A percentile compares a stretch with the other conserved stretches of the same genome.
These are phyloP conservation scores for Calephelis virginiensis DNA, from an alignment of 1,140 invertebrate species.

Conservation along the genomic window DNA sequence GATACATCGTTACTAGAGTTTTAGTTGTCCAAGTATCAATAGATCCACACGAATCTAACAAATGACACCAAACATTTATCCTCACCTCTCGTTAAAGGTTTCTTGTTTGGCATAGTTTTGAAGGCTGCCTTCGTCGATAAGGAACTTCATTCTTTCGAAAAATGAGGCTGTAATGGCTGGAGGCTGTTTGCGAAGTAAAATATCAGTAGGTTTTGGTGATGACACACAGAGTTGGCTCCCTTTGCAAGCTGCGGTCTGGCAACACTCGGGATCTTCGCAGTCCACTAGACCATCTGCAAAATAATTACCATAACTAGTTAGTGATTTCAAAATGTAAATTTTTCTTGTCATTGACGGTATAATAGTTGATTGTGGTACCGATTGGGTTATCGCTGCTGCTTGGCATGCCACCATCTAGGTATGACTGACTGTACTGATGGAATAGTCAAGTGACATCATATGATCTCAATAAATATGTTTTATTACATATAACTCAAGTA, in stretches of 20 bases:
- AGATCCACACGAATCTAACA: constrained; percentile 25
- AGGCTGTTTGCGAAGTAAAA: constrained; percentile 94
- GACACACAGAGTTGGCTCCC: constrained; percentile 93
- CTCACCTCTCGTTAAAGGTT: constrained; percentile 98
- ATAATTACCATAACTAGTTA: constrained; percentile 26
- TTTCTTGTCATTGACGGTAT: too few species aligned
- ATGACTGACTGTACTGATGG: too few species aligned
- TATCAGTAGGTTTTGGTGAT: constrained; percentile 95
- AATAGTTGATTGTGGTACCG: too few species aligned
- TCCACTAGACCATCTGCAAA: constrained; percentile 94
- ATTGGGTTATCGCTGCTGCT: too few species aligned
- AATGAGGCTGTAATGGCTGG: constrained; percentile 97
- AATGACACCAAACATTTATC: constrained; percentile 65
- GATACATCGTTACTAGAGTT: background rate
- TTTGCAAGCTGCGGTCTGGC: constrained; percentile 88
- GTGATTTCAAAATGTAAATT: background rate
- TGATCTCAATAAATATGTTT: too few species aligned
- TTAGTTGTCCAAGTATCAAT: constrained; percentile 14
- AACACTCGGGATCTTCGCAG: constrained; percentile 99
- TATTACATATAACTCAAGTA: too few species aligned
- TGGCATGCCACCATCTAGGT: too few species aligned
- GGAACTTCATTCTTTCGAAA: constrained; percentile 98
- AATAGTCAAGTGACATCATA: too few species aligned
- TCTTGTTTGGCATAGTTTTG: constrained; percentile 97
- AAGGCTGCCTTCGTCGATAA: constrained; percentile 97